Percentiles rank a stretch among this genome's conserved stretches.
Evolutionary conservation across 2,888 invertebrate genomes (phyloP).

Genomic region (Sphaeridia pumilis): DNA sequence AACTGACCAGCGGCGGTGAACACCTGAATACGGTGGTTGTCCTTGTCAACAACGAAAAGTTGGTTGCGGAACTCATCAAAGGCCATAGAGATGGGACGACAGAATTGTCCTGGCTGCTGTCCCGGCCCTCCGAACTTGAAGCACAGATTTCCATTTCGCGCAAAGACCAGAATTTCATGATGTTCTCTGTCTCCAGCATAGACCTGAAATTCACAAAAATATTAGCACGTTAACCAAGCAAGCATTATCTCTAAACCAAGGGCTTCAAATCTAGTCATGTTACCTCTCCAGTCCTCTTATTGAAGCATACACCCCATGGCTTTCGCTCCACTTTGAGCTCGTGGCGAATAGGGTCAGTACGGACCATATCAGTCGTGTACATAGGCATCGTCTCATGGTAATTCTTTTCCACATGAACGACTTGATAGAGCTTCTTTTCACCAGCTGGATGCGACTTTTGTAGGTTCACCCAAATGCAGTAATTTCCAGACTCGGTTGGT

Average conservation of each 20-base stretch:
- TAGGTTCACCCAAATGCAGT: neutral
- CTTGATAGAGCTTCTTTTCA: no score
- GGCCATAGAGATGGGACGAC: slow-evolving; percentile 82
- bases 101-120: slow-evolving; percentile 74
- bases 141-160: slow-evolving; percentile 2
- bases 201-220: no score
- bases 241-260: no score
- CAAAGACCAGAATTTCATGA: slow-evolving; percentile 15
- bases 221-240: no score
- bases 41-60: slow-evolving; percentile 89
- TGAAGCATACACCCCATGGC: slow-evolving; percentile 18
- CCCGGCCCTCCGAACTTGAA: slow-evolving; percentile 45
- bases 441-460: no score
- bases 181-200: slow-evolving; percentile 13
- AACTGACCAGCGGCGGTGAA: slow-evolving; percentile 66
- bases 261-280: no score
- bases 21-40: slow-evolving; percentile 86
- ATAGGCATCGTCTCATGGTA: neutral
- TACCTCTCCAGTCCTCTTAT: slow-evolving; percentile 14
- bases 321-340: no score
- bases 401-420: neutral
- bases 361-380: no score
- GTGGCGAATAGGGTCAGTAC: no score
- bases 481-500: neutral
- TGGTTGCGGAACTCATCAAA: slow-evolving; percentile 59